Evolutionary conservation across 2,888 invertebrate species (phyloP).

Genomic region (Drosophila monieri): DNA sequence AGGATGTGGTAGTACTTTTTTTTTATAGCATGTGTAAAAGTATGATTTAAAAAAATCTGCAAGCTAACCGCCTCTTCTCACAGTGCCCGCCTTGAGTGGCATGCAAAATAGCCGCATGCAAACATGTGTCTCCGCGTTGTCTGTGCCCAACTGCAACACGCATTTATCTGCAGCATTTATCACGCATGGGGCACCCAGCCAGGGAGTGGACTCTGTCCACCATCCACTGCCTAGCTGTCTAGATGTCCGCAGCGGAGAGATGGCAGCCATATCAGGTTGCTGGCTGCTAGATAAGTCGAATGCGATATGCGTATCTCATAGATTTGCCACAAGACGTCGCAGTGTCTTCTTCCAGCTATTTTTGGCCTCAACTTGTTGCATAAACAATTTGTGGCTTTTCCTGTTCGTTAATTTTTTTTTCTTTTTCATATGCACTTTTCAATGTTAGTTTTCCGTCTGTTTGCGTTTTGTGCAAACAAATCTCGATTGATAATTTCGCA

Average conservation of each 20-base stretch:
- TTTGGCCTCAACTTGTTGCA: conserved; percentile 46
- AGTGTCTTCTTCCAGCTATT: conserved; percentile 29
- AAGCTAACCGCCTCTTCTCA: neutral
- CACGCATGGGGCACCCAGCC: conserved; percentile 49
- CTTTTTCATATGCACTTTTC: neutral
- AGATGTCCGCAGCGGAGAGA: conserved; percentile 11
- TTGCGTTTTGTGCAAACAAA: conserved; percentile 66
- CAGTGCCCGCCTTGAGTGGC: conserved; percentile 28
- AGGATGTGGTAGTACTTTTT: neutral
- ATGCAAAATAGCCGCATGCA: conserved; percentile 61
- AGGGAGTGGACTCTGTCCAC: conserved; percentile 16
- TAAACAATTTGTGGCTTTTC: conserved; percentile 68
- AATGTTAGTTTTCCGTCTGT: conserved; percentile 16
- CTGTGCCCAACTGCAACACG: conserved; percentile 69
- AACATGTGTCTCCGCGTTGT: conserved; percentile 76
- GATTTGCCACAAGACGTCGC: conserved; percentile 52
- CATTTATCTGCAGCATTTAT: conserved; percentile 78
- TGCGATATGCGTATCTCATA: conserved; percentile 78
- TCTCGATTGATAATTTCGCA: conserved; percentile 67
- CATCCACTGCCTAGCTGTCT: conserved; percentile 5
- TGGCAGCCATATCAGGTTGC: conserved; percentile 72
- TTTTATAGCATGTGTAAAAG: too few species aligned
- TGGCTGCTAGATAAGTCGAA: conserved; percentile 70
- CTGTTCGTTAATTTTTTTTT: conserved; percentile 47
- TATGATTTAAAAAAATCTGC: too few species aligned